Evolutionary conservation across 1,140 invertebrate genomes (phyloP).

Genomic region (Daktulosphaira vitifoliae): DNA sequence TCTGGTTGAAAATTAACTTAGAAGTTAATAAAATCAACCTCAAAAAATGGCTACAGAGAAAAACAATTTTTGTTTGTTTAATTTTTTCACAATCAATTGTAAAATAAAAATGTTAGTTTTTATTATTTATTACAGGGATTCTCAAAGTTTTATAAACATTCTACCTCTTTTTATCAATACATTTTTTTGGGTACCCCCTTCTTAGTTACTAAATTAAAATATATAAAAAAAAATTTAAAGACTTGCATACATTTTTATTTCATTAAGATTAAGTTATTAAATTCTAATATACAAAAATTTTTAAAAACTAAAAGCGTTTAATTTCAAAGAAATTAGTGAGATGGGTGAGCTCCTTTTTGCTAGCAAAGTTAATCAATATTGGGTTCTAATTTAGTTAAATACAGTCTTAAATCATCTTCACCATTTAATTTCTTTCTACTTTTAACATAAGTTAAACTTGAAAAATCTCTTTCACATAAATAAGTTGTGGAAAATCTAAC

Average conservation of each 20-base stretch:
- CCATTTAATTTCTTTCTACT: constrained; percentile 1
- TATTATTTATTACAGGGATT: too few relatives aligned
- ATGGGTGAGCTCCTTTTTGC: neutral
- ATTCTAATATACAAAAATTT: neutral
- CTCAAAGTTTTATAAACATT: too few relatives aligned
- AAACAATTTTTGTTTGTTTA: too few relatives aligned
- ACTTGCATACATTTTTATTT: neutral
- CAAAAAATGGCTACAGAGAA: too few relatives aligned
- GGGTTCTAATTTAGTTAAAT: constrained; percentile 6
- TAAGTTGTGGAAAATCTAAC: neutral
- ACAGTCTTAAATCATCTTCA: constrained; percentile 11
- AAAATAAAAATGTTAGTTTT: too few relatives aligned
- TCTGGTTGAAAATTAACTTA: too few relatives aligned
- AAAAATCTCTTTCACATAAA: neutral
- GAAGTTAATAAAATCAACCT: too few relatives aligned
- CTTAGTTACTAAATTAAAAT: too few relatives aligned
- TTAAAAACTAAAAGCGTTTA: constrained; percentile 5
- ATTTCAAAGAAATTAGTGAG: constrained; percentile 11
- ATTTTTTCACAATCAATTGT: too few relatives aligned
- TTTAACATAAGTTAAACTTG: constrained; percentile 1
- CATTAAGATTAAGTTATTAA: constrained; percentile 10
- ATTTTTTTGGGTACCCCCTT: too few relatives aligned
- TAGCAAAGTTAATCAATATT: neutral
- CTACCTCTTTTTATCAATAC: too few relatives aligned
- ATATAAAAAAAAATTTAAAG: too few relatives aligned